Base-by-base conservation (phyloP, 2,888 invertebrate species). In the Salpingus planirostris region DNA sequence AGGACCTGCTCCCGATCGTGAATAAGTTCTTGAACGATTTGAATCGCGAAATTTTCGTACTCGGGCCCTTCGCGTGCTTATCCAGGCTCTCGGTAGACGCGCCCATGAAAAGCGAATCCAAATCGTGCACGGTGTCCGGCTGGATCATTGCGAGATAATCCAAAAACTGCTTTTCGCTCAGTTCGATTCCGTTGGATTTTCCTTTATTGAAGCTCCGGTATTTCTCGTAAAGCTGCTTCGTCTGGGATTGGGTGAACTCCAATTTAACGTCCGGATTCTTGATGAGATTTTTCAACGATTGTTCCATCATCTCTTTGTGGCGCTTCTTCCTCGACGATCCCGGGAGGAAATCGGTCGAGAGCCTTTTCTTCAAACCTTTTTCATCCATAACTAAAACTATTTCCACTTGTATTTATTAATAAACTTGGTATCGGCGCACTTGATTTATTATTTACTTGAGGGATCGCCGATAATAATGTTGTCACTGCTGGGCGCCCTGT, bases 21-120 rank as follows among this genome's bases (percentile, higher is more conserved):
- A 57, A 56, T 21, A 58, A 39, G 23, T 51, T 56, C 34, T 43
- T 46, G 29, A 64, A 46, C 10, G 52, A 52, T 32, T 44, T 53
- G 18, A 18, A 18, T 8, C 18, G 18, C 5, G 18, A 18, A 6
- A 5, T 10, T 11, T 4, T 4, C 8, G 5, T 11, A n/a, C 18
- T 18, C 18, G 18, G 8, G 8, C 6, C 6, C 18, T 18, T 18
- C 23, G 8, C 11, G 4, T 4, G 5, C 8, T 23, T 11, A 11
- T 23, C 23, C 5, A 5, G 4, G 11, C 27, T 13, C 2, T 27
- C 14, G 14, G 13, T 27, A n/a, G 13, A 14, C 7, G 13, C 14
- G n/a, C n/a, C n/a, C n/a, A n/a, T n/a, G 3, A 27, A 27, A 13
- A 27, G 2, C 6, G 2, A 14, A 7, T 23, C 23, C 10, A 23